Evolutionary conservation across 2,113 vertebrate genomes (phyloP), one percentile per base, ranked within the genome.

Genomic region (Dryoscopus gambensis): DNA sequence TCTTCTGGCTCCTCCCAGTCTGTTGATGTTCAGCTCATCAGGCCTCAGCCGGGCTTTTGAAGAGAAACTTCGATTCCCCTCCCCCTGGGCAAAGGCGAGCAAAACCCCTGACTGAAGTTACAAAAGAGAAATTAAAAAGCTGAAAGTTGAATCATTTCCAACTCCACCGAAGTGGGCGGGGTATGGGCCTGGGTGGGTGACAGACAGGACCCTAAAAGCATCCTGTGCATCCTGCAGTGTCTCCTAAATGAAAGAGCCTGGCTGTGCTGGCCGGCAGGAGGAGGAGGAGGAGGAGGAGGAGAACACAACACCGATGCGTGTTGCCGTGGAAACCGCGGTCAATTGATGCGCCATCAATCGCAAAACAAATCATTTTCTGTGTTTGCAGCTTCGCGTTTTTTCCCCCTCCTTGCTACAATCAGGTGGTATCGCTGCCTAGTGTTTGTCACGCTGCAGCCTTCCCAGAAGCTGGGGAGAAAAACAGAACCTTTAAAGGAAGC

Each of bases 261-360:
- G 50, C 96, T 89, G 77, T 50, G 86, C 95, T 84, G 79, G 79
- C 8, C 47, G n/a, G 64, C 56, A 75, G 59, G 79, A 63, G 77
- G 96, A 96, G 59, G 92, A 96, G 17, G 42, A 44, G 16, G 42
- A 44, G 81, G 96, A 96, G 57, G 92, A 96, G 56, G 88, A 95
- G 19, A 50, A 52, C 46, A 65, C 90, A 79, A 77, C 83, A 94
- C 44, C 18, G 15, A 49, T 62, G 96, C 31, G 68, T 73, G 93
- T 97, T 96, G 91, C 83, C 91, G 82, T 97, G 95, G 96, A 49
- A 94, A 94, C 78, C 4, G 25, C 13, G 47, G 47, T 94, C 94
- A 96, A 70, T 96, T 92, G 93, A 89, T 94, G 73, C 67, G 47
- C 95, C 96, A 95, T 96, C 93, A 75, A 44, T 95, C 33, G 64